Conservation (phyloP, 35 echinoderm and acorn worm genomes). For the Ophioderma brevispina region DNA sequence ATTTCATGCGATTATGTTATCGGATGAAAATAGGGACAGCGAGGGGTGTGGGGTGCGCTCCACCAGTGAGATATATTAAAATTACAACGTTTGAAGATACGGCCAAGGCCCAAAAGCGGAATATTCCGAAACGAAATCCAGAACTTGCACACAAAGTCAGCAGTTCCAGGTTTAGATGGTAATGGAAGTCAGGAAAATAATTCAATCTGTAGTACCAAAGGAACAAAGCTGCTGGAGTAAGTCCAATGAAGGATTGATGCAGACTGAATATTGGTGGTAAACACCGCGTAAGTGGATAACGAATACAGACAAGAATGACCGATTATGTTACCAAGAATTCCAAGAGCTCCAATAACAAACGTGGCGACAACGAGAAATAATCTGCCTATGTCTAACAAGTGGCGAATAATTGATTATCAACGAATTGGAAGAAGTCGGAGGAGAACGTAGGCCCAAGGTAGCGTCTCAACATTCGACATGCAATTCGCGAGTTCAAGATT, state of each 20-base stretch:
- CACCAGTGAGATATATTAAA: slow-evolving; percentile 75
- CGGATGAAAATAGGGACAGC: too few species aligned
- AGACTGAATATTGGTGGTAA: slow-evolving; percentile 70
- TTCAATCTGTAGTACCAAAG: neutral
- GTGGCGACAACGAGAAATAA: neutral
- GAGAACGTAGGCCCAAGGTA: too few species aligned
- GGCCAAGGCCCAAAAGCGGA: slow-evolving; percentile 77
- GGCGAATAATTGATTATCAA: neutral
- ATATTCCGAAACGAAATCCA: slow-evolving; percentile 90
- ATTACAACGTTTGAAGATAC: slow-evolving; percentile 83
- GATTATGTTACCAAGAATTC: slow-evolving; percentile 61
- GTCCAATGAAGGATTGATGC: slow-evolving; percentile 76
- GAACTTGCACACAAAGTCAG: slow-evolving; percentile 72
- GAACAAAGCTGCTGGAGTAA: slow-evolving; percentile 67
- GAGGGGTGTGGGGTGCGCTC: slow-evolving; percentile 79
- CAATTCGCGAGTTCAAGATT: too few species aligned
- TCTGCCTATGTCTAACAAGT: neutral
- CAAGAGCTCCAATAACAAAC: slow-evolving; percentile 34
- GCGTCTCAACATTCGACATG: too few species aligned
- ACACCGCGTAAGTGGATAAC: slow-evolving; percentile 52
- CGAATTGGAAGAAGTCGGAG: too few species aligned
- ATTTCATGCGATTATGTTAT: slow-evolving; percentile 68
- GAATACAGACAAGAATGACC: slow-evolving; percentile 66
- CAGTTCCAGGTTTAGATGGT: neutral
- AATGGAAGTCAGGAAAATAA: neutral